Evolutionary conservation across 92 coral and sea anemone species (phyloP).

Genomic region (Meandrina meandrites): DNA sequence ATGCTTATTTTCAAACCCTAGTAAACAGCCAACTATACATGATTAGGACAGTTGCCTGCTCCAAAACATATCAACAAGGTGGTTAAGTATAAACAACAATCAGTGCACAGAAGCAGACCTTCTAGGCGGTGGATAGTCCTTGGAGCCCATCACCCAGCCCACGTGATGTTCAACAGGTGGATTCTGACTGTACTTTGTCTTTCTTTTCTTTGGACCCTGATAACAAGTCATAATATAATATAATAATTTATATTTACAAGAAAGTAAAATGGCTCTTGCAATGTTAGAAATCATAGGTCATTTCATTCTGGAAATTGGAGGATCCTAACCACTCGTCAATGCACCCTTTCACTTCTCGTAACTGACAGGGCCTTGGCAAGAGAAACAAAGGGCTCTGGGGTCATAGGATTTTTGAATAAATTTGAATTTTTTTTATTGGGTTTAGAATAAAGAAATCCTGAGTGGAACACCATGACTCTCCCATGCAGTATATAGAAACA

Average conservation of each 20-base stretch:
- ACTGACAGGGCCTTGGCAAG: too few relatives aligned
- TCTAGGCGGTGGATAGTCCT: conserved; percentile 77
- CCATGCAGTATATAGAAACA: too few relatives aligned
- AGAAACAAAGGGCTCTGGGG: too few relatives aligned
- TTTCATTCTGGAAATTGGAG: too few relatives aligned
- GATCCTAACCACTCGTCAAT: too few relatives aligned
- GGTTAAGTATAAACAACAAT: background rate
- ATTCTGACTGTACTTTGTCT: conserved; percentile 92
- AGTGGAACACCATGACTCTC: too few relatives aligned
- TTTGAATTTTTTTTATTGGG: too few relatives aligned
- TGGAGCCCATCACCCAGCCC: conserved; percentile 95
- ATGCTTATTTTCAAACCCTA: too few relatives aligned
- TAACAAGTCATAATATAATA: background rate
- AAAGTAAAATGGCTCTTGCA: background rate
- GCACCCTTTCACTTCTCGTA: too few relatives aligned
- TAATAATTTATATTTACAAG: background rate
- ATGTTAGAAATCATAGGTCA: too few relatives aligned
- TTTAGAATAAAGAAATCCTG: too few relatives aligned
- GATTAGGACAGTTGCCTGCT: background rate
- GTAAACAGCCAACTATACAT: background rate
- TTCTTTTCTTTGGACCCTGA: conserved; percentile 95
- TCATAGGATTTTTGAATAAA: too few relatives aligned
- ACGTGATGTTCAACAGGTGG: conserved; percentile 99
- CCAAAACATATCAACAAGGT: background rate
- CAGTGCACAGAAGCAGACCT: conserved; percentile 38